These are phyloP conservation scores for Polyergus mexicanus DNA, from an alignment of 1,140 invertebrate genomes.

Conservation along the genomic window DNA sequence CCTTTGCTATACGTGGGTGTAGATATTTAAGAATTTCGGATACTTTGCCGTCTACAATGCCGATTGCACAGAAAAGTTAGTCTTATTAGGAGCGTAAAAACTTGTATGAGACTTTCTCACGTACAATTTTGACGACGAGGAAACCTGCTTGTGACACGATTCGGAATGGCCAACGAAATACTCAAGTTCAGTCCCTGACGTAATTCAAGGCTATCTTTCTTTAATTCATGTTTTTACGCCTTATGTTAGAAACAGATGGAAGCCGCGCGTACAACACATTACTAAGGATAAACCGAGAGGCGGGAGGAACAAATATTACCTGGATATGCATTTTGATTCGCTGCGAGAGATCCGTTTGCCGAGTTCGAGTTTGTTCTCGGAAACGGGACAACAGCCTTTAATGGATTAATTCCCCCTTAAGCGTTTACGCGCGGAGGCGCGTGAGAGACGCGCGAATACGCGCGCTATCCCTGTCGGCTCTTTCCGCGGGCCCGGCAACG, in stretches of 20 bases:
- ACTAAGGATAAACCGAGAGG: conserved; percentile 4
- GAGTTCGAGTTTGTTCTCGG: background rate
- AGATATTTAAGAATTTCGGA: too few species aligned
- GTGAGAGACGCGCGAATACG: conserved; percentile 70
- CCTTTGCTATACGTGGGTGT: too few species aligned
- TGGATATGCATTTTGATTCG: background rate
- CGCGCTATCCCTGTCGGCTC: conserved; percentile 35
- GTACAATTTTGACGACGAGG: background rate
- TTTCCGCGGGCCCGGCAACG: conserved; percentile 68
- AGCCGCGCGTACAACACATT: background rate
- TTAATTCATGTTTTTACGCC: conserved; percentile 24
- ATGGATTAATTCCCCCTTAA: conserved; percentile 57
- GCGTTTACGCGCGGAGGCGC: conserved; percentile 69
- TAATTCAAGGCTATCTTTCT: conserved; percentile 40
- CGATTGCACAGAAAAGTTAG: background rate
- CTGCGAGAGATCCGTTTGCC: background rate
- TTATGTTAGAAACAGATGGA: conserved; percentile 34
- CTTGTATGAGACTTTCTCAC: background rate
- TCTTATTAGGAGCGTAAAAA: background rate
- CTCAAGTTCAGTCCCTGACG: background rate
- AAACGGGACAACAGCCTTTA: conserved; percentile 54
- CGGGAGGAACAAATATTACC: background rate
- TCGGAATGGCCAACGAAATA: background rate
- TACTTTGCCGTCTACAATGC: too few species aligned
- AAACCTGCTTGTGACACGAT: conserved; percentile 25